Base-by-base conservation (phyloP, 2,888 invertebrate genomes). In the Asteroscopus sphinx region DNA sequence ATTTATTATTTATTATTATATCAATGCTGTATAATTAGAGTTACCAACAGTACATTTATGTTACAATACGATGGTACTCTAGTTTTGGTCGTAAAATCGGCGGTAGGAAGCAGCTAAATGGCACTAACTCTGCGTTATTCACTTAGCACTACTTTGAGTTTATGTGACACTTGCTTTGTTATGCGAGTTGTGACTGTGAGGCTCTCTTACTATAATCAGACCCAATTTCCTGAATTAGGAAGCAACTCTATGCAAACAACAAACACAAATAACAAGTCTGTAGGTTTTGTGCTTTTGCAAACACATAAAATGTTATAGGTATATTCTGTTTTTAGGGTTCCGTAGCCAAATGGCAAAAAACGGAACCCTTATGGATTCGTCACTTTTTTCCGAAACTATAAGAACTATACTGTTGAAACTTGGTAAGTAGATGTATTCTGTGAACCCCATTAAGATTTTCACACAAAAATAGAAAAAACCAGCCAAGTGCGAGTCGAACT, bases 121-220 rank as follows among this genome's bases (percentile, higher is more conserved):
- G 59, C 53, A 59, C 42, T 35, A 63, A 59, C 69, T 68, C 40
- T 16, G 49, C 46, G 17, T 64, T 68, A 68, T 54, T 68, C 69
- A 68, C 64, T 64, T 64, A 68, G 68, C 57, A 48, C 39, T 68
- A 63, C 47, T 63, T 62, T 44, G 47, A 52, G 57, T 68, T 68
- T 68, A 67, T 67, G 68, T 52, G 66, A 63, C 68, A 63, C 48
- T 63, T 41, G 40, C 26, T 58, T 48, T 61, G 61, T 67, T 67
- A 57, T 57, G 63, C 25, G 37, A 65, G 36, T 66, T 53, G 53
- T 21, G 21, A 21, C 21, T 60, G 42, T n/a, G n/a, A n/a, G n/a
- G n/a, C n/a, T 33, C 56, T 56, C 68, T 61, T 62, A 30, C 41
- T 21, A 47, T 57, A 68, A 68, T 62, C 66, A 48, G 45, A 44